Base-by-base conservation (phyloP, 2,797 vertebrate genomes). In the Dipus sagitta region DNA sequence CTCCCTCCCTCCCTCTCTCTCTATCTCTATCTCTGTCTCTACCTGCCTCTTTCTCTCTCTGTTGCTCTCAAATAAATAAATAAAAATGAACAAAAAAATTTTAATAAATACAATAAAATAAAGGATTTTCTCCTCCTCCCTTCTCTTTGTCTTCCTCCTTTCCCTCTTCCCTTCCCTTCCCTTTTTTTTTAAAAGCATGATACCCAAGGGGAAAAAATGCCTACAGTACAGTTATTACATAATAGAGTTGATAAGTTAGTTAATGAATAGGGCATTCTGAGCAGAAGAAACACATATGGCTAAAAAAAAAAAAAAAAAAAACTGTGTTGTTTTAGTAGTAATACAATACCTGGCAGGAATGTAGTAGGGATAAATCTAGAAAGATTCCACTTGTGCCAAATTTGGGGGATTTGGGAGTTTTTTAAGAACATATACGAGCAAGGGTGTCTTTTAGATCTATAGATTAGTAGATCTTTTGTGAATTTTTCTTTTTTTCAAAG, bases 271-370 rank as follows among this genome's bases (percentile, higher is more conserved):
- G 24, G 13, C 78, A 12, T 80, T 91, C 58, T 32, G 71, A 38
- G 64, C 58, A 82, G 85, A 68, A 64, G 64, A 52, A 84, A 54
- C 28, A 20, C 75, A 12, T 54, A 77, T 15, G 75, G 15, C 47
- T 30, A 81, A 89, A 65, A 60, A 8, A n/a, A 93, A n/a, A n/a
- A n/a, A n/a, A 90, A 87, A 77, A 94, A 90, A 87, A 77, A 58
- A 76, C 13, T 76, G 30, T 26, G 77, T 0, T 74, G 60, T 88
- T 88, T 94, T 60, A 79, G 85, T 26, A 95, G 17, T 92, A 2
- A 1, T 80, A 30, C 15, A 76, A 30, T 84, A 85, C 65, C 60
- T 87, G 42, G 34, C 67, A 54, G 28, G 18, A 21, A 79, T 23
- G 21, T 30, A 86, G 30, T 81, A 52, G 20, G 23, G 20, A 15